phyloP scores from a whole-genome alignment of 2,113 vertebrate genomes.

The Dipodomys merriami region DNA sequence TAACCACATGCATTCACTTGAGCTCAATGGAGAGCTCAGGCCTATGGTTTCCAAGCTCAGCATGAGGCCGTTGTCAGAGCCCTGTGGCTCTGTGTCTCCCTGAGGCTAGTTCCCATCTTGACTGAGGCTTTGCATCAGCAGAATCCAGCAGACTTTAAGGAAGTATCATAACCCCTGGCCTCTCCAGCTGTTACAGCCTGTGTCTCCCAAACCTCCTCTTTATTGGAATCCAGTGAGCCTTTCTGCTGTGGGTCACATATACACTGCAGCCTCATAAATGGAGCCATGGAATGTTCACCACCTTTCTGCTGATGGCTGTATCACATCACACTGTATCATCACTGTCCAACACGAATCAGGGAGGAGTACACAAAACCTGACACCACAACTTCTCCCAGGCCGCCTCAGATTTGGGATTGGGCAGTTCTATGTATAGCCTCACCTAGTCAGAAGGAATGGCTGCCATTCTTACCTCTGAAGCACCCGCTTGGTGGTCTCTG shows the following conservation, averaged over 20 bases:
- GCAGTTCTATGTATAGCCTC: neutral
- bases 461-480: neutral
- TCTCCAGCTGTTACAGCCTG: neutral
- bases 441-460: neutral
- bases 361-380: constrained; percentile 5
- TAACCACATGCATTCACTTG: neutral
- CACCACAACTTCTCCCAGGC: constrained; percentile 10
- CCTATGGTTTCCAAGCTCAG: neutral
- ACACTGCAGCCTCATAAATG: constrained; percentile 9
- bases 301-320: neutral
- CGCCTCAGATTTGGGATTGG: neutral
- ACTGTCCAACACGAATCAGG: neutral
- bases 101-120: neutral
- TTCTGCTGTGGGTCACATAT: constrained; percentile 17
- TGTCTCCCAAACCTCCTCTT: neutral
- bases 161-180: neutral
- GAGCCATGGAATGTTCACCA: neutral
- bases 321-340: rapidly evolving
- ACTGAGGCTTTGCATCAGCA: rapidly evolving
- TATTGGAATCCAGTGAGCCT: constrained; percentile 52
- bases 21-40: neutral
- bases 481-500: neutral
- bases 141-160: rapidly evolving
- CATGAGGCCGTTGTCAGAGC: neutral
- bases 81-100: neutral